Evolutionary conservation across 1,140 invertebrate genomes (phyloP).

Genomic region (Thaumatotibia leucotreta): DNA sequence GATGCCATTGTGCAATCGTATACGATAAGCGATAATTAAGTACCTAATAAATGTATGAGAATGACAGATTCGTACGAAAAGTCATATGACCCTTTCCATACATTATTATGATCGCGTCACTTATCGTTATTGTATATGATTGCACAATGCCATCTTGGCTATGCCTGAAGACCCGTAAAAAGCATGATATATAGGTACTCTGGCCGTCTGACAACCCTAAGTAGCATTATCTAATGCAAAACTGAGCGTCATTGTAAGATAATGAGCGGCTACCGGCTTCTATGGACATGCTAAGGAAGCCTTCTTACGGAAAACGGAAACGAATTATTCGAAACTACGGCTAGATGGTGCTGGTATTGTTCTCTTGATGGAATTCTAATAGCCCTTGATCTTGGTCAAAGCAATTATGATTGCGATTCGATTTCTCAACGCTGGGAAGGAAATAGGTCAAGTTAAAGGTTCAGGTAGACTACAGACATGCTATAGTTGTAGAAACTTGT

Average conservation of each 20-base stretch:
- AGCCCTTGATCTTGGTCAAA: not conserved
- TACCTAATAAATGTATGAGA: no score
- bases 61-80: no score
- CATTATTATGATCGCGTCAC: no score
- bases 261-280: not conserved
- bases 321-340: not conserved
- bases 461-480: not conserved
- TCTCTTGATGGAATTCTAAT: slow-evolving; percentile 3
- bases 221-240: slow-evolving; percentile 4
- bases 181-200: no score
- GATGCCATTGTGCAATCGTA: no score
- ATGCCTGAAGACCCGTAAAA: no score
- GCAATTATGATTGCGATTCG: not conserved
- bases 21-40: no score
- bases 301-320: slow-evolving; percentile 12
- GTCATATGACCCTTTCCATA: no score
- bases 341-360: not conserved
- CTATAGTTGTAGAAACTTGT: no score
- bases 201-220: no score
- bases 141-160: no score
- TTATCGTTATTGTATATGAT: no score
- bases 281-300: slow-evolving; percentile 1
- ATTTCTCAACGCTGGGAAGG: not conserved
- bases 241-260: slow-evolving; percentile 2
- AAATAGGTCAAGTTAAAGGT: not conserved